Percentiles rank a stretch among this genome's conserved stretches.
phyloP scores from a whole-genome alignment of 2,888 invertebrate genomes.

The Panorpa germanica region DNA sequence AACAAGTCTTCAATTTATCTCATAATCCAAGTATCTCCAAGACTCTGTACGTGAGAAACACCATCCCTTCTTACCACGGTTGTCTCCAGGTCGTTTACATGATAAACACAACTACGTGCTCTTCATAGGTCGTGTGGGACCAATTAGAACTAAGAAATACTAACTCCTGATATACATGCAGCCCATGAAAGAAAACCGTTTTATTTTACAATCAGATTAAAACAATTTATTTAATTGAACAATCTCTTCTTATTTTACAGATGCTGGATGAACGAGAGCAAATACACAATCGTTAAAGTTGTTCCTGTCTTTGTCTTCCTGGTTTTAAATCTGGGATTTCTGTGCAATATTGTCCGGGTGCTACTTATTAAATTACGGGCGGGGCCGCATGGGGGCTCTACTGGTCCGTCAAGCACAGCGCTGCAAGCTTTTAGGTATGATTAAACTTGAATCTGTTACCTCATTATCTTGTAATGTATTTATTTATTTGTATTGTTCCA shows the following conservation, averaged over 20 bases:
- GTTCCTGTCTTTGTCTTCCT: constrained; percentile 64
- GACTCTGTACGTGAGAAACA: too few relatives aligned
- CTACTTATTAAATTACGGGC: constrained; percentile 65
- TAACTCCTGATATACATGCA: too few relatives aligned
- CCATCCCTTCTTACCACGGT: too few relatives aligned
- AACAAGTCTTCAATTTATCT: too few relatives aligned
- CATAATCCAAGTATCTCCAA: too few relatives aligned
- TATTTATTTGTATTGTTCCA: constrained; percentile 18
- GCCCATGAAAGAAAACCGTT: too few relatives aligned
- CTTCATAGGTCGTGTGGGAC: too few relatives aligned
- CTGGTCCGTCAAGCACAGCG: constrained; percentile 47
- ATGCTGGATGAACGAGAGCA: constrained; percentile 61
- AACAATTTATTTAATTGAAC: constrained; percentile 1
- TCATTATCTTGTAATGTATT: not conserved
- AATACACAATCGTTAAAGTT: constrained; percentile 52
- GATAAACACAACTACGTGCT: too few relatives aligned
- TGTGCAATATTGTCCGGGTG: constrained; percentile 80
- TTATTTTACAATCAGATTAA: not conserved
- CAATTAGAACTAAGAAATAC: too few relatives aligned
- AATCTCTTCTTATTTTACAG: constrained; percentile 20
- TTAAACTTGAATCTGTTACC: constrained; percentile 2
- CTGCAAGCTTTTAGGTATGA: constrained; percentile 52
- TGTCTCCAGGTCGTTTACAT: too few relatives aligned
- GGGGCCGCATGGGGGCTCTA: constrained; percentile 38
- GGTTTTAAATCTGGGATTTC: constrained; percentile 63